phyloP scores from a whole-genome alignment of 2,113 vertebrate species.

The Oxyura jamaicensis region DNA sequence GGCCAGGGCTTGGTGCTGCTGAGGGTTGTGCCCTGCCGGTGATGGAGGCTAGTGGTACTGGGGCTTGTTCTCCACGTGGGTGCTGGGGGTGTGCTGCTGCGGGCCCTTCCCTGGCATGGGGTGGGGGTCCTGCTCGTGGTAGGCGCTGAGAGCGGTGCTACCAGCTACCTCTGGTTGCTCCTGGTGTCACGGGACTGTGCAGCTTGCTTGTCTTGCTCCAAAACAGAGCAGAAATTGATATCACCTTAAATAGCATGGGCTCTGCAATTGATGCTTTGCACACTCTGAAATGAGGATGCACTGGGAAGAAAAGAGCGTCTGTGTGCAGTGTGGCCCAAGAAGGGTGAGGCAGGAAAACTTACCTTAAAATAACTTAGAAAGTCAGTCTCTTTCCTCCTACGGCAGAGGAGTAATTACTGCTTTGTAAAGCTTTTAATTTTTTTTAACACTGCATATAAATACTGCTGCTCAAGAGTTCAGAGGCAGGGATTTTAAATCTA shows the following conservation, averaged over 20 bases:
- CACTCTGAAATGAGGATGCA: not conserved
- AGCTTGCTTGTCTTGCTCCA: not conserved
- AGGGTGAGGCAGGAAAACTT: not conserved
- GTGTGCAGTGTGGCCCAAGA: not conserved
- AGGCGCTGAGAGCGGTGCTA: rapidly evolving
- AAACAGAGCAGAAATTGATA: not conserved
- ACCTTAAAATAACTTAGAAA: slow-evolving; percentile 27
- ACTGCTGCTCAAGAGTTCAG: slow-evolving; percentile 67
- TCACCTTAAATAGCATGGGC: rapidly evolving
- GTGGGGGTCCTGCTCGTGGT: rapidly evolving
- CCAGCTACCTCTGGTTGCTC: not conserved
- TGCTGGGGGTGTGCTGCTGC: rapidly evolving
- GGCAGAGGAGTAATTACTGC: slow-evolving; percentile 43
- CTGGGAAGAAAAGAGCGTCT: not conserved
- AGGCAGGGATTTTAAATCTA: slow-evolving; percentile 74
- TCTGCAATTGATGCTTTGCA: rapidly evolving
- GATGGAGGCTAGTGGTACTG: rapidly evolving
- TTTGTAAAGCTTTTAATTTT: slow-evolving; percentile 49
- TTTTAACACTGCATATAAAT: slow-evolving; percentile 45
- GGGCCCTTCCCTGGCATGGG: rapidly evolving
- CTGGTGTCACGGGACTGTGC: rapidly evolving
- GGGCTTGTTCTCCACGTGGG: rapidly evolving
- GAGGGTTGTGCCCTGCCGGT: not conserved
- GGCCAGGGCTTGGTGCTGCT: rapidly evolving
- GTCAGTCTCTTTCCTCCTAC: not conserved